These are phyloP conservation scores for Alviniconcha strummeri DNA, from an alignment of 2,888 invertebrate genomes.

Conservation along the genomic window DNA sequence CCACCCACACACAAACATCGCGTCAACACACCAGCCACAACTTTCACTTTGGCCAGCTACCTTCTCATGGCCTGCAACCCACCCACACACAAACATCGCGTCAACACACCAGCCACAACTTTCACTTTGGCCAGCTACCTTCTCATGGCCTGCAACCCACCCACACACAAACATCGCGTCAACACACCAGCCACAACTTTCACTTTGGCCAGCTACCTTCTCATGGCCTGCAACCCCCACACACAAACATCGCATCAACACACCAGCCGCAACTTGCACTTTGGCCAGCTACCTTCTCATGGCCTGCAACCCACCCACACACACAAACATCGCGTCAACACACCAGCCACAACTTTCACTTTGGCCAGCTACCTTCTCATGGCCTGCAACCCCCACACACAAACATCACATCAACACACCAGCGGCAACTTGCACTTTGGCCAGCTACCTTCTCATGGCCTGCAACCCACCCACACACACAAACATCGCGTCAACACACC, in stretches of 20 bases:
- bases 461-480: background rate
- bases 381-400: slow-evolving; percentile 28
- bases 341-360: too few species aligned
- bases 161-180: too few species aligned
- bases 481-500: background rate
- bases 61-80: slow-evolving; percentile 41
- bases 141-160: slow-evolving; percentile 39
- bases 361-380: slow-evolving; percentile 73
- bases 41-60: slow-evolving; percentile 73
- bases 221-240: slow-evolving; percentile 38
- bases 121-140: slow-evolving; percentile 73
- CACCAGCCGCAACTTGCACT: too few species aligned
- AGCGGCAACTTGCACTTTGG: too few species aligned
- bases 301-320: slow-evolving; percentile 29
- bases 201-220: slow-evolving; percentile 73
- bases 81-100: too few species aligned
- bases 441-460: slow-evolving; percentile 74
- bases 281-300: slow-evolving; percentile 75
- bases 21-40: background rate
- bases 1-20: too few species aligned
- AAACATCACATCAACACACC: too few species aligned
- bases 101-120: background rate
- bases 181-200: background rate
- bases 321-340: background rate
- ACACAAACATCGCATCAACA: background rate